Percentiles rank a stretch among this genome's conserved stretches.
phyloP scores from a whole-genome alignment of 2,888 invertebrate species.

The Poecilus cupreus region DNA sequence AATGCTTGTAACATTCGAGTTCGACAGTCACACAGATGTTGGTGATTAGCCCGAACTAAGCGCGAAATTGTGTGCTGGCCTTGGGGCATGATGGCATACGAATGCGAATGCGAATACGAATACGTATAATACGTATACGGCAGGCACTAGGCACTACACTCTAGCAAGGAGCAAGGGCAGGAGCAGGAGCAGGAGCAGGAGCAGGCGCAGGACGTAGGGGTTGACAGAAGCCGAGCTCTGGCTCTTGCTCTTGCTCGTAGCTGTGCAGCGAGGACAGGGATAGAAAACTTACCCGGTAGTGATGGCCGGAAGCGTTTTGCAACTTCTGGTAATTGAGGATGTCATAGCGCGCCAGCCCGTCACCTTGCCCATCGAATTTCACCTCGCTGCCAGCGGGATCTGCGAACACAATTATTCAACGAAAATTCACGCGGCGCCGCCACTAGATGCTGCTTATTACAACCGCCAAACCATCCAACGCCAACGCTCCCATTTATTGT shows the following conservation, averaged over 20 bases:
- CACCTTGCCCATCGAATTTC: conserved; percentile 82
- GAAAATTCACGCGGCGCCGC: not conserved
- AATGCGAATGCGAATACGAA: too few species aligned
- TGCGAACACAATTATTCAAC: conserved; percentile 68
- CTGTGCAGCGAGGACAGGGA: not conserved
- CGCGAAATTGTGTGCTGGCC: not conserved
- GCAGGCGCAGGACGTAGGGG: not conserved
- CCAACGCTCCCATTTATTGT: too few species aligned
- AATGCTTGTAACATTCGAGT: conserved; percentile 12
- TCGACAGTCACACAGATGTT: conserved; percentile 8
- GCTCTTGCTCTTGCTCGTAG: too few species aligned
- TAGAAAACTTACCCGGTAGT: conserved; percentile 73
- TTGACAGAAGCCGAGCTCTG: not conserved
- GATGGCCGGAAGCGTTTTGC: conserved; percentile 72
- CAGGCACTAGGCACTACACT: too few species aligned
- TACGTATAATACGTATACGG: too few species aligned
- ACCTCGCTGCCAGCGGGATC: conserved; percentile 81
- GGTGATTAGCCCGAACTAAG: conserved; percentile 1
- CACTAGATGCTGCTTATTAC: too few species aligned
- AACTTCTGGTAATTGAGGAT: conserved; percentile 81
- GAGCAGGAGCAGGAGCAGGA: not conserved
- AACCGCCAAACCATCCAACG: too few species aligned
- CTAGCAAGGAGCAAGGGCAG: not conserved
- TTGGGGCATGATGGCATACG: not conserved
- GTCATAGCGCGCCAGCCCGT: conserved; percentile 83